phyloP scores from a whole-genome alignment of 2,113 vertebrate species.

The Zosterops hypoxanthus region DNA sequence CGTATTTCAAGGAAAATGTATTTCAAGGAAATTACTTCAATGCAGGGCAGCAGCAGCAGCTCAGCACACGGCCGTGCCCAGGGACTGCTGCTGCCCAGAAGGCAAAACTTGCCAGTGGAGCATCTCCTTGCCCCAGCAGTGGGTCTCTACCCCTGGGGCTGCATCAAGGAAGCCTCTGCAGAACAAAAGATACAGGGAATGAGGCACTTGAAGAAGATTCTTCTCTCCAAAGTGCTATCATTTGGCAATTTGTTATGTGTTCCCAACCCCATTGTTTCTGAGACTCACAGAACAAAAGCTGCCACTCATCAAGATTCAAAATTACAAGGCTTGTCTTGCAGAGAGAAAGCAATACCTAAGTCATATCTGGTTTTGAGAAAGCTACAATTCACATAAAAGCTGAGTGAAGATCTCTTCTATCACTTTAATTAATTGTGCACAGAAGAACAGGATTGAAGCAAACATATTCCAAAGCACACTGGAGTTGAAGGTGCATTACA shows the following conservation, averaged over 20 bases:
- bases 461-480: neutral
- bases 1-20: neutral
- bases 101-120: neutral
- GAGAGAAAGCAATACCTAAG: neutral
- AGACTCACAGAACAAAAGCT: neutral
- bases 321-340: neutral
- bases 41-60: neutral
- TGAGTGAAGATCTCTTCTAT: neutral
- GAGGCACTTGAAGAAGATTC: neutral
- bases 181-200: neutral
- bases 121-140: neutral
- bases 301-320: constrained; percentile 30
- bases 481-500: neutral
- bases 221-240: neutral
- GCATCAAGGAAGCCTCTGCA: neutral
- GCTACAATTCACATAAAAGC: neutral
- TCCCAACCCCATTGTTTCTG: neutral
- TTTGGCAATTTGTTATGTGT: neutral
- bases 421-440: neutral
- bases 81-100: neutral
- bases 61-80: accelerated
- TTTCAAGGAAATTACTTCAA: neutral
- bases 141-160: accelerated
- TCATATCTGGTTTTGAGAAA: neutral
- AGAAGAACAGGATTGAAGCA: neutral